phyloP scores from a whole-genome alignment of 2,888 invertebrate species.

The Cecidostiba fungosa region DNA sequence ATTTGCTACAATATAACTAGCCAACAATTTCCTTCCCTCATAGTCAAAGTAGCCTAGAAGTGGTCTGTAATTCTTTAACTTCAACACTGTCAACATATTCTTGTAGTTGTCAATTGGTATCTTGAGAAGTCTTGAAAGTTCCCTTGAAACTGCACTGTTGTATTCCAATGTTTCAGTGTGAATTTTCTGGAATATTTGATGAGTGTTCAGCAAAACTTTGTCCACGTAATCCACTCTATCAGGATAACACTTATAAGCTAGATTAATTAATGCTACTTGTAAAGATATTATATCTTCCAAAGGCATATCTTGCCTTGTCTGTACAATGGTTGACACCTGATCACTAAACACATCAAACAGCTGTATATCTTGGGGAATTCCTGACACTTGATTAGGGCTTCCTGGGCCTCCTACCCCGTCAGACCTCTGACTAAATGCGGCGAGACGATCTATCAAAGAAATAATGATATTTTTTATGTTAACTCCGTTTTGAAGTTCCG shows the following conservation, averaged over 20 bases:
- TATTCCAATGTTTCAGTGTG: constrained; percentile 91
- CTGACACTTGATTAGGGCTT: constrained; percentile 82
- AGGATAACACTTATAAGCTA: constrained; percentile 98
- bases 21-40: constrained; percentile 91
- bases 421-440: constrained; percentile 90
- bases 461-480: constrained; percentile 99
- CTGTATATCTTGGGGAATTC: constrained; percentile 92
- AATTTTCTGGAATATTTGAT: constrained; percentile 93
- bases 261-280: constrained; percentile 95
- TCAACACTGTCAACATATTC: constrained; percentile 92
- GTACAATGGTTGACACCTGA: constrained; percentile 97
- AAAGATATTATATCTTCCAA: constrained; percentile 97
- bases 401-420: constrained; percentile 83
- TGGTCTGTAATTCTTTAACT: constrained; percentile 93
- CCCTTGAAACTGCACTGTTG: constrained; percentile 93
- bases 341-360: constrained; percentile 99
- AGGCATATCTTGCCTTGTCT: constrained; percentile 96
- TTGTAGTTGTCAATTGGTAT: constrained; percentile 98
- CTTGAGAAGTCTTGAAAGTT: constrained; percentile 94
- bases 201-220: constrained; percentile 94
- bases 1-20: constrained; percentile 94
- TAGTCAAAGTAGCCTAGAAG: constrained; percentile 94
- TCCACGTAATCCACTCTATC: constrained; percentile 97
- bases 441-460: constrained; percentile 95
- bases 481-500: constrained; percentile 96